These are phyloP conservation scores for Irena cyanogastra DNA, from an alignment of 2,113 vertebrate species.

Conservation along the genomic window DNA sequence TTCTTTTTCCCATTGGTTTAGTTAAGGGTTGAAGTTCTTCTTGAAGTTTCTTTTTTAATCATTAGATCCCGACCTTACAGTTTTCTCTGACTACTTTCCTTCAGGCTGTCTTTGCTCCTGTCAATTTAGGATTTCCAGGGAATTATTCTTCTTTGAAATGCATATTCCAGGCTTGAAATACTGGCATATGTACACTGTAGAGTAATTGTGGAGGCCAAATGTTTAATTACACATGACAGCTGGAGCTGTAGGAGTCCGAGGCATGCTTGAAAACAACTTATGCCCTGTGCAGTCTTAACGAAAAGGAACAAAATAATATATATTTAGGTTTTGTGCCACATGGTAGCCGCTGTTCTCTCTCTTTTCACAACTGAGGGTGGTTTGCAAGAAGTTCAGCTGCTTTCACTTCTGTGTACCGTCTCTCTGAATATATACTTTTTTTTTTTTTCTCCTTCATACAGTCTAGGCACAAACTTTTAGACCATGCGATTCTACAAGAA, in stretches of 20 bases:
- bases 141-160: slow-evolving; percentile 95
- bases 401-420: slow-evolving; percentile 47
- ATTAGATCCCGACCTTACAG: slow-evolving; percentile 87
- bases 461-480: background rate
- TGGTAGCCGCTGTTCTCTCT: slow-evolving; percentile 61
- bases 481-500: background rate
- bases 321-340: slow-evolving; percentile 61
- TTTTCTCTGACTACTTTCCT: slow-evolving; percentile 84
- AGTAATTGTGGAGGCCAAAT: slow-evolving; percentile 97
- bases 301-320: slow-evolving; percentile 75
- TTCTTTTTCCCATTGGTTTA: slow-evolving; percentile 84
- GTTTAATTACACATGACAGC: slow-evolving; percentile 99
- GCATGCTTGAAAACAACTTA: slow-evolving; percentile 84
- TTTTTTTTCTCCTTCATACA: background rate
- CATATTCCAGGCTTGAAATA: slow-evolving; percentile 88
- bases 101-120: slow-evolving; percentile 86
- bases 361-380: slow-evolving; percentile 50
- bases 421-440: slow-evolving; percentile 49
- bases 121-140: slow-evolving; percentile 93
- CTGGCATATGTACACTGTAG: slow-evolving; percentile 93
- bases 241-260: slow-evolving; percentile 88
- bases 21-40: slow-evolving; percentile 84
- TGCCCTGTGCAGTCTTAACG: slow-evolving; percentile 73
- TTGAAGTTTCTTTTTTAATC: slow-evolving; percentile 90
- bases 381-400: slow-evolving; percentile 57